Percentiles rank a stretch among this genome's conserved stretches.
Conservation (phyloP, 1,140 invertebrate genomes). For the Zaprionus inermis region DNA sequence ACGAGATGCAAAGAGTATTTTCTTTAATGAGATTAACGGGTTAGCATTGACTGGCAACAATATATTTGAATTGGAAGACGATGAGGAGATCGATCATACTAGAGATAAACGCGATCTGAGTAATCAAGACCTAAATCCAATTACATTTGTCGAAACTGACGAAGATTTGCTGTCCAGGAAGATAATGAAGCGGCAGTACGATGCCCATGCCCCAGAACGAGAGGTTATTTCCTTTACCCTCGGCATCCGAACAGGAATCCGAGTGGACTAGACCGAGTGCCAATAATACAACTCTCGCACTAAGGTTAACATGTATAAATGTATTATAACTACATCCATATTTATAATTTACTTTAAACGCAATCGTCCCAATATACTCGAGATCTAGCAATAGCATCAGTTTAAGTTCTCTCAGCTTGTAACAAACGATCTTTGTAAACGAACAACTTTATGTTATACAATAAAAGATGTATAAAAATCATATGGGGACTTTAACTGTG, state of each 20-base stretch:
- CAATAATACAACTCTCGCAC: slow-evolving; percentile 27
- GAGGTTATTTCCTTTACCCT: slow-evolving; percentile 73
- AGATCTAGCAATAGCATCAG: slow-evolving; percentile 19
- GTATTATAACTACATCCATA: slow-evolving; percentile 44
- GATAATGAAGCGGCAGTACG: slow-evolving; percentile 67
- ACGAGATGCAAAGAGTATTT: slow-evolving; percentile 57
- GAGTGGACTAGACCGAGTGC: slow-evolving; percentile 54
- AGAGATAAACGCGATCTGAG: slow-evolving; percentile 58
- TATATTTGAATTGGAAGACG: slow-evolving; percentile 71
- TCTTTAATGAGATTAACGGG: slow-evolving; percentile 73
- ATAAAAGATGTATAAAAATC: slow-evolving; percentile 19
- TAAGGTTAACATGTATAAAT: slow-evolving; percentile 36
- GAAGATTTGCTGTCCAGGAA: slow-evolving; percentile 68
- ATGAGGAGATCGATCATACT: slow-evolving; percentile 38
- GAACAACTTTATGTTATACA: slow-evolving; percentile 13
- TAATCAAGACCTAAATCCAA: slow-evolving; percentile 16
- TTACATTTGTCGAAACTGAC: slow-evolving; percentile 9
- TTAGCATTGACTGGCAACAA: slow-evolving; percentile 69
- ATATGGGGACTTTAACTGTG: too few relatives aligned
- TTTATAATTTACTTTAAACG: slow-evolving; percentile 36
- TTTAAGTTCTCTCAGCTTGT: slow-evolving; percentile 25
- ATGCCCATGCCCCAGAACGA: slow-evolving; percentile 56
- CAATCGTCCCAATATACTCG: slow-evolving; percentile 41
- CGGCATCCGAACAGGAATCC: slow-evolving; percentile 65
- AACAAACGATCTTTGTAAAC: slow-evolving; percentile 25